Conservation (phyloP, 1,140 invertebrate species). For the Anadara kagoshimensis region DNA sequence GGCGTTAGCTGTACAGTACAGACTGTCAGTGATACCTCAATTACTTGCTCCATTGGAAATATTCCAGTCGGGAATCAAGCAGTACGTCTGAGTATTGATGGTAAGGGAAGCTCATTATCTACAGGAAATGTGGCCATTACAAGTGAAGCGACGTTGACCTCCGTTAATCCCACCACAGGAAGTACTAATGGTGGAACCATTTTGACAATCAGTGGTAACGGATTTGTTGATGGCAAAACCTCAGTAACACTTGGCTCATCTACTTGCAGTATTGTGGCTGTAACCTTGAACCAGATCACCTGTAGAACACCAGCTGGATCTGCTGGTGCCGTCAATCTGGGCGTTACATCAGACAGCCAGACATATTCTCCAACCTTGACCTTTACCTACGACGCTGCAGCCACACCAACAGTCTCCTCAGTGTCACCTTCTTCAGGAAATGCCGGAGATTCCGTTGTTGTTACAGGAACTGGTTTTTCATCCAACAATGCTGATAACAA, state of each 20-base stretch:
- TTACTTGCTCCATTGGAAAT: slow-evolving; percentile 27
- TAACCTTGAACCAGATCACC: slow-evolving; percentile 11
- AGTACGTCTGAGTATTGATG: background rate
- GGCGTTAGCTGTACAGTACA: slow-evolving; percentile 20
- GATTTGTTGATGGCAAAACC: slow-evolving; percentile 36
- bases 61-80: slow-evolving; percentile 9
- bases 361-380: slow-evolving; percentile 17
- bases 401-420: slow-evolving; percentile 32
- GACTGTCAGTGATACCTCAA: slow-evolving; percentile 19
- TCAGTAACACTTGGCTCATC: slow-evolving; percentile 41
- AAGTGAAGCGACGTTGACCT: slow-evolving; percentile 6
- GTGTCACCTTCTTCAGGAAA: slow-evolving; percentile 26
- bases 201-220: slow-evolving; percentile 37
- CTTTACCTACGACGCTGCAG: slow-evolving; percentile 24
- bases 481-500: background rate
- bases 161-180: slow-evolving; percentile 26
- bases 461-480: slow-evolving; percentile 24
- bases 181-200: slow-evolving; percentile 37
- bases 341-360: slow-evolving; percentile 33
- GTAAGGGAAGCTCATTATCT: slow-evolving; percentile 4
- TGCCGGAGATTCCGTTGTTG: slow-evolving; percentile 13
- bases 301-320: slow-evolving; percentile 37
- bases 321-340: slow-evolving; percentile 1
- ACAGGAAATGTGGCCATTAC: slow-evolving; percentile 1
- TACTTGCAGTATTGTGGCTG: slow-evolving; percentile 35